Percentiles rank a stretch among this genome's conserved stretches.
Conservation (phyloP, 2,797 vertebrate species). For the Helostoma temminkii region DNA sequence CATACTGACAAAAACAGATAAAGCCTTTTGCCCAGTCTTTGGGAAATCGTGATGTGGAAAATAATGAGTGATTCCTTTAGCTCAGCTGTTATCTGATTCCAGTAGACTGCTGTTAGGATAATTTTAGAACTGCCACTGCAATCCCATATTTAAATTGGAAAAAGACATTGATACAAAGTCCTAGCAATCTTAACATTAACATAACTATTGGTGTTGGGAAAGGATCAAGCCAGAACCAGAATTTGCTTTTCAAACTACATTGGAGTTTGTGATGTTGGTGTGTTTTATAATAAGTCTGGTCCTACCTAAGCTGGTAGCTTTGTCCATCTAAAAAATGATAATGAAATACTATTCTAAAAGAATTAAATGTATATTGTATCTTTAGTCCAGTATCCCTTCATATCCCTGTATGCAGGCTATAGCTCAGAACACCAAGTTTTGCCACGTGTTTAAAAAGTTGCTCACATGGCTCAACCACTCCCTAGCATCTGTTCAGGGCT, state of each 20-base stretch:
- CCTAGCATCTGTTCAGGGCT: neutral
- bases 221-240: neutral
- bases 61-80: constrained; percentile 20
- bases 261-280: neutral
- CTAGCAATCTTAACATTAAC: constrained; percentile 18
- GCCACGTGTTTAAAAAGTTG: neutral
- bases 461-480: neutral
- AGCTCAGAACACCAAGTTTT: too few relatives aligned
- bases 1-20: neutral
- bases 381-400: too few relatives aligned
- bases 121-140: constrained; percentile 8
- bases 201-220: neutral
- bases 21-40: neutral
- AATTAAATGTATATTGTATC: too few relatives aligned
- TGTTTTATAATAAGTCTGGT: too few relatives aligned
- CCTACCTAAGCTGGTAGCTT: too few relatives aligned
- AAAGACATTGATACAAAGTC: constrained; percentile 20
- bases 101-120: constrained; percentile 14
- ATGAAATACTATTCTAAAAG: too few relatives aligned
- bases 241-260: neutral
- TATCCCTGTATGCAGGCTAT: too few relatives aligned
- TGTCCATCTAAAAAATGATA: neutral
- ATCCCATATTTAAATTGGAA: constrained; percentile 18
- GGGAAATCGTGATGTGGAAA: neutral
- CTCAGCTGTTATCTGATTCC: constrained; percentile 20